These are phyloP conservation scores for pig (Sus scrofa) DNA, from an alignment of 2,113 vertebrate species.

Conservation along the genomic window DNA sequence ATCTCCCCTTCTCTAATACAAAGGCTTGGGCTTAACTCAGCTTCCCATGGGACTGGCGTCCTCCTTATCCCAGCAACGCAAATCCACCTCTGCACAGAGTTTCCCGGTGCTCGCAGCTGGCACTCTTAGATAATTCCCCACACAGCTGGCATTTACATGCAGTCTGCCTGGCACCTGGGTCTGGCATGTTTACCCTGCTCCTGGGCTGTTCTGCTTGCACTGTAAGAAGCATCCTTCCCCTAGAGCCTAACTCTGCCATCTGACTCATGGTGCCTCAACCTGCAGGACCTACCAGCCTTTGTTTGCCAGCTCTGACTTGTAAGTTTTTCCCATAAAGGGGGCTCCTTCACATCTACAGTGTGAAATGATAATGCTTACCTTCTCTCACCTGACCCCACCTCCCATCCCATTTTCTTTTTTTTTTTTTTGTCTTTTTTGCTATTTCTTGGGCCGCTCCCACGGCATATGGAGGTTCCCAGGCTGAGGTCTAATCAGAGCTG, in stretches of 20 bases:
- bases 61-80: not conserved
- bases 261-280: not conserved
- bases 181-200: not conserved
- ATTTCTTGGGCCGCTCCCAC: too few relatives aligned
- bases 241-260: not conserved
- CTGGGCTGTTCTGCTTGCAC: fast-evolving
- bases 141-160: not conserved
- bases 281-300: fast-evolving
- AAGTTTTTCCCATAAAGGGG: not conserved
- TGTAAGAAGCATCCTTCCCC: not conserved
- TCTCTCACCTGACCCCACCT: not conserved
- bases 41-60: not conserved
- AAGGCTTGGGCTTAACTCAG: not conserved
- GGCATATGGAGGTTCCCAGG: too few relatives aligned
- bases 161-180: not conserved
- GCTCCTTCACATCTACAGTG: not conserved
- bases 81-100: not conserved
- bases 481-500: too few relatives aligned
- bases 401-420: not conserved
- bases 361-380: not conserved
- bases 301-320: not conserved
- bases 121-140: not conserved
- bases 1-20: not conserved
- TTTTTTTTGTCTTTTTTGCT: too few relatives aligned
- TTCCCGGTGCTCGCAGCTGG: not conserved